phyloP scores from a whole-genome alignment of 2,888 invertebrate genomes.

The Aphodius sticticus region DNA sequence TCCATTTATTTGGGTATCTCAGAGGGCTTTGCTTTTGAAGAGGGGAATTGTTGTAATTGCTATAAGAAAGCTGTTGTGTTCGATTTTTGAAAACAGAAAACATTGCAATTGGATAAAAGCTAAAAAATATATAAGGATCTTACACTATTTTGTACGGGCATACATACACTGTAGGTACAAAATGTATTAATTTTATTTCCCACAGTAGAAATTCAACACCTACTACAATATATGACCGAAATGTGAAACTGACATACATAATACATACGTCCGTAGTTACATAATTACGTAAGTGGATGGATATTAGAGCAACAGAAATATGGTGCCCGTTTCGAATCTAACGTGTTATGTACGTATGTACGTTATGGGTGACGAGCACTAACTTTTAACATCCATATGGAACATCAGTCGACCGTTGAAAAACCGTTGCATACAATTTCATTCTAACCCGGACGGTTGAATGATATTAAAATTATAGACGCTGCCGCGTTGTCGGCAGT shows the following conservation, averaged over 20 bases:
- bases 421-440: slow-evolving; percentile 10
- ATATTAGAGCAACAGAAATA: slow-evolving; percentile 6
- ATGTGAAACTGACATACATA: neutral
- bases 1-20: too few relatives aligned
- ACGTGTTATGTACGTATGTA: neutral
- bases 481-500: neutral
- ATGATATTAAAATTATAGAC: neutral
- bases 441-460: neutral
- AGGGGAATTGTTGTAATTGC: too few relatives aligned
- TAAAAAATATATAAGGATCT: too few relatives aligned
- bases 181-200: too few relatives aligned
- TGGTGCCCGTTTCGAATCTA: slow-evolving; percentile 11
- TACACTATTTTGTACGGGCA: too few relatives aligned
- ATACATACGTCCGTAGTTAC: neutral
- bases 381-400: neutral
- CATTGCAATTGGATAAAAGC: too few relatives aligned
- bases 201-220: neutral
- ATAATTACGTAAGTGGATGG: slow-evolving; percentile 7
- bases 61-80: too few relatives aligned
- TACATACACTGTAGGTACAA: too few relatives aligned
- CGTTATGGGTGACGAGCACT: slow-evolving; percentile 19
- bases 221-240: neutral
- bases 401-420: slow-evolving; percentile 17
- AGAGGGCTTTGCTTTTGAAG: too few relatives aligned
- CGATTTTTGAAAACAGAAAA: too few relatives aligned